A percentile compares a stretch with the other conserved stretches of the same genome.
Conservation (phyloP, 2,797 vertebrate genomes). For the Girardinus metallicus region DNA sequence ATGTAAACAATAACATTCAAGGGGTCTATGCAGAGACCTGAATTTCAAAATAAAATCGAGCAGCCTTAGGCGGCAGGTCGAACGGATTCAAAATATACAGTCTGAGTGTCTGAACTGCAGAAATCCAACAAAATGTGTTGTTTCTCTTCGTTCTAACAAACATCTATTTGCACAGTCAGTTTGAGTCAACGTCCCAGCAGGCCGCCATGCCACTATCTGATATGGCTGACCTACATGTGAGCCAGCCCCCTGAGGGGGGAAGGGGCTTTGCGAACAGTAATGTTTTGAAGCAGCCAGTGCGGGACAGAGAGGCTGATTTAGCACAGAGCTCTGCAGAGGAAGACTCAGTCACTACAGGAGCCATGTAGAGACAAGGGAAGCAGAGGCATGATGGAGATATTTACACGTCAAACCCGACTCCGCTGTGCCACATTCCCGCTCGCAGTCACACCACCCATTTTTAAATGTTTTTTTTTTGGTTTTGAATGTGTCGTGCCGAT, state of each 20-base stretch:
- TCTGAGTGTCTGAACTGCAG: neutral
- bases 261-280: slow-evolving; percentile 34
- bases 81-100: slow-evolving; percentile 21
- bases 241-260: slow-evolving; percentile 47
- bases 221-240: slow-evolving; percentile 73
- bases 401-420: slow-evolving; percentile 16
- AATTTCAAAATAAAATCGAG: neutral
- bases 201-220: slow-evolving; percentile 55
- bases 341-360: slow-evolving; percentile 11
- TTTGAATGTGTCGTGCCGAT: slow-evolving; percentile 28
- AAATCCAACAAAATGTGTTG: slow-evolving; percentile 15
- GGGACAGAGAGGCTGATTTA: slow-evolving; percentile 50
- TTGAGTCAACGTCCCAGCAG: slow-evolving; percentile 46
- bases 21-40: too few species aligned
- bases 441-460: slow-evolving; percentile 3
- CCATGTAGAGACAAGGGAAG: slow-evolving; percentile 24
- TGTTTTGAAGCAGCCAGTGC: slow-evolving; percentile 37
- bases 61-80: slow-evolving; percentile 14
- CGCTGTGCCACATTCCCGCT: slow-evolving; percentile 37
- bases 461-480: slow-evolving; percentile 5
- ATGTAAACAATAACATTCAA: too few species aligned
- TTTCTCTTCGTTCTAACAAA: slow-evolving; percentile 22
- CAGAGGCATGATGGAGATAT: slow-evolving; percentile 22
- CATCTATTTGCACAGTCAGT: slow-evolving; percentile 26
- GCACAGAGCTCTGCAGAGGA: slow-evolving; percentile 50